Percentiles rank a stretch among this genome's conserved stretches.
These are phyloP conservation scores for Erythrolamprus reginae DNA, from an alignment of 2,113 vertebrate genomes.

Conservation along the genomic window DNA sequence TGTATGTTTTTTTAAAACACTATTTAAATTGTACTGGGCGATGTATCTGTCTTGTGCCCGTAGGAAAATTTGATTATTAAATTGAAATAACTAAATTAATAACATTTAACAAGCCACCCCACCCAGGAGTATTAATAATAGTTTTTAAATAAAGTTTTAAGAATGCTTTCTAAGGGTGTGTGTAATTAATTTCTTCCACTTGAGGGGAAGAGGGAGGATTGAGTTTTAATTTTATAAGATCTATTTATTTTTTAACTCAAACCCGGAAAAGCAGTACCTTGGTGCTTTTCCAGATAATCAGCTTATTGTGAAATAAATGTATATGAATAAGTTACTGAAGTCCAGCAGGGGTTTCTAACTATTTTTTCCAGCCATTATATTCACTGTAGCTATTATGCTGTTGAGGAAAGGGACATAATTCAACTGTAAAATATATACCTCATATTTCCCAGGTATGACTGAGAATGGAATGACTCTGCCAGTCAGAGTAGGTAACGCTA, in stretches of 20 bases:
- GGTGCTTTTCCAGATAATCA: neutral
- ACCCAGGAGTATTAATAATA: neutral
- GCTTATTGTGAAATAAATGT: neutral
- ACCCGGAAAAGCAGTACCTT: neutral
- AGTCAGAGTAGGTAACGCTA: neutral
- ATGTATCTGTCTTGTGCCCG: neutral
- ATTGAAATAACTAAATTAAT: neutral
- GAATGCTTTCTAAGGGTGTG: neutral
- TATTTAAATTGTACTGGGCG: neutral
- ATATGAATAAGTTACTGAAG: neutral
- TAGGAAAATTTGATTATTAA: neutral
- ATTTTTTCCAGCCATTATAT: neutral
- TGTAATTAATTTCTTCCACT: neutral
- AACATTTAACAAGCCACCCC: neutral
- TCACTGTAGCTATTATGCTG: neutral
- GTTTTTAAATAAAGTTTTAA: neutral
- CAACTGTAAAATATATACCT: neutral
- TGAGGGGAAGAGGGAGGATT: neutral
- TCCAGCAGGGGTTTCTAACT: neutral
- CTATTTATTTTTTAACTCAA: neutral
- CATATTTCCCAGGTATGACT: neutral
- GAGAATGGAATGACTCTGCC: neutral
- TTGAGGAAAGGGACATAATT: neutral
- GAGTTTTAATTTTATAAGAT: neutral
- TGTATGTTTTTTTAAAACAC: neutral